Evolutionary conservation across 2,888 invertebrate genomes (phyloP), one percentile per base, ranked within the genome.

Genomic region (Petrolisthes manimaculis): DNA sequence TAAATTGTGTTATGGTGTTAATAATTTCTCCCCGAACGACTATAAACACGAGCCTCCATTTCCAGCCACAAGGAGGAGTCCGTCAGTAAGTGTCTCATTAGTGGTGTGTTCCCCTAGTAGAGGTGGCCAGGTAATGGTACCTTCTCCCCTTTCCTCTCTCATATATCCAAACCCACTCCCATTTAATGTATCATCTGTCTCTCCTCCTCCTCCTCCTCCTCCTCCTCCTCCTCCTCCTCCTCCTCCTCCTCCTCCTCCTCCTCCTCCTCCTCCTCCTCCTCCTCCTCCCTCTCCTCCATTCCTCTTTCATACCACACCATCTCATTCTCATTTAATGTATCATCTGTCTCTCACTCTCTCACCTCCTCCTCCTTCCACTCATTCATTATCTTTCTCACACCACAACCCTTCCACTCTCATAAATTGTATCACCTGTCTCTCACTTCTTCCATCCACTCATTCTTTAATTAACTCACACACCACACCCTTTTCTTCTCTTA

Each of bases 211-310:
- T 24, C 5, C 61, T n/a, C 67, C 8, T 18, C 14, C 81, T 9
- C 8, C 81, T 3, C 14, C 24, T 5, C 51, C 56, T 37, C 61
- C 14, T 61, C 61, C 14, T 9, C 6, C 14, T 61, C 61, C 14
- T 14, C 14, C 61, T 61, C 61, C 14, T 14, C 8, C 61, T 61
- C 61, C 0, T 1, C 61, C 24, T 61, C 81, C 0, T 18, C 37
- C 56, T 61, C 2, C 21, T 14, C 21, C 61, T 54, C n/a, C 79
- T 14, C 55, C 21, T 4, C 54, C 53, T 0, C 56, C 24, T 0
- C 61, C 5, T 56, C 55, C 54, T n/a, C 51, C 83, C 21, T 53
- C 74, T 74, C 51, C n/a, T n/a, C 83, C 53, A n/a, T 74, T 54
- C 14, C 54, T 51, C n/a, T 53, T 67, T 54, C 21, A 18, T 37